Percentiles rank a stretch among this genome's conserved stretches.
Conservation (phyloP, 2,113 vertebrate genomes). For the Oenanthe oenanthe region DNA sequence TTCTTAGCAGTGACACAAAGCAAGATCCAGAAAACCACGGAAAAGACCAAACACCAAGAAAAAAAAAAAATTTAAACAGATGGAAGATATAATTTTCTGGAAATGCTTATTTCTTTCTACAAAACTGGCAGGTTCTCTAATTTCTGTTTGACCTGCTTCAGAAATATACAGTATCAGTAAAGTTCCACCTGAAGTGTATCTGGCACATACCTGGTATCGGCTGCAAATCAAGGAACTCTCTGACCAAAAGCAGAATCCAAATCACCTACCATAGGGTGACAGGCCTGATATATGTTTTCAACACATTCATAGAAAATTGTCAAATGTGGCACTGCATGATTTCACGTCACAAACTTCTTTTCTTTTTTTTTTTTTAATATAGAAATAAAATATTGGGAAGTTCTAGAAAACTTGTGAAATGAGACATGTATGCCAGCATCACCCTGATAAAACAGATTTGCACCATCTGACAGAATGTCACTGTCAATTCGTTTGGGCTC, state of each 20-base stretch:
- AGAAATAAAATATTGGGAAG: background rate
- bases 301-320: background rate
- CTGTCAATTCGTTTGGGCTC: background rate
- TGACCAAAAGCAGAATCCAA: background rate
- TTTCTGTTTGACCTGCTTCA: constrained; percentile 33
- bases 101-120: constrained; percentile 4
- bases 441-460: background rate
- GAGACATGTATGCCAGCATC: background rate
- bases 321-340: background rate
- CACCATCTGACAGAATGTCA: background rate
- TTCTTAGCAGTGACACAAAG: background rate
- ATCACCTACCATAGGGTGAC: background rate
- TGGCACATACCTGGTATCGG: background rate
- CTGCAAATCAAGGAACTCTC: background rate
- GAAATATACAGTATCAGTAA: background rate
- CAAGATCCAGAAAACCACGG: background rate
- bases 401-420: background rate
- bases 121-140: background rate
- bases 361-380: background rate
- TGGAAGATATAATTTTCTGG: background rate
- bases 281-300: background rate
- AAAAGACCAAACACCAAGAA: background rate
- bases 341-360: background rate
- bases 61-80: background rate
- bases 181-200: background rate